Conservation (phyloP, 2,797 vertebrate species). For the Iguana delicatissima region DNA sequence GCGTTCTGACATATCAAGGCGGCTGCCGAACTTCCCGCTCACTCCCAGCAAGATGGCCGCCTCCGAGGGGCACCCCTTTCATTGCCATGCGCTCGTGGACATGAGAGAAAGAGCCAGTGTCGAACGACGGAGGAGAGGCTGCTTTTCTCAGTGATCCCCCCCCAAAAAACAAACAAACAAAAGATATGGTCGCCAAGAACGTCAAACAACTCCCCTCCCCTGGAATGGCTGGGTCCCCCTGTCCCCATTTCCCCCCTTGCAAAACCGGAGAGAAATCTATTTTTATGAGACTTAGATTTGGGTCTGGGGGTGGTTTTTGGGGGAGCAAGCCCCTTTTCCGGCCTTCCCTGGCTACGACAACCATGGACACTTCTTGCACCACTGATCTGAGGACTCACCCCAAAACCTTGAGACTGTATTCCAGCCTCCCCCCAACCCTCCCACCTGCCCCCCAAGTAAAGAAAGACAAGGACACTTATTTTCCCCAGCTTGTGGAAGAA, state of each 20-base stretch:
- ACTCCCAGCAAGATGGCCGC: background rate
- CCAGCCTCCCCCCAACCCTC: background rate
- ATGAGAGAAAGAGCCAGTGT: background rate
- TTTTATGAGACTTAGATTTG: slow-evolving; percentile 48
- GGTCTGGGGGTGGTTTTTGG: slow-evolving; percentile 6
- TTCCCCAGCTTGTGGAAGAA: slow-evolving; percentile 52
- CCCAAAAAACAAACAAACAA: too few species aligned
- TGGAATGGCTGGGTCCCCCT: background rate
- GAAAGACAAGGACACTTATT: background rate
- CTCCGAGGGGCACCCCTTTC: background rate
- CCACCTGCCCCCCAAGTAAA: background rate
- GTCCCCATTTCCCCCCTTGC: too few species aligned
- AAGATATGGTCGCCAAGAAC: background rate
- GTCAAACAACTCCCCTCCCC: background rate
- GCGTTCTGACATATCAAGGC: background rate
- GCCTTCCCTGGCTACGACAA: background rate
- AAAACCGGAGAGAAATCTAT: slow-evolving; percentile 41
- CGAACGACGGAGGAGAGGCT: background rate
- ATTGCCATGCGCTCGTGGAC: background rate
- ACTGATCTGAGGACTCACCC: background rate
- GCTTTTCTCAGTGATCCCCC: background rate
- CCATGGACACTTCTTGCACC: background rate
- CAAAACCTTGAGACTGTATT: background rate
- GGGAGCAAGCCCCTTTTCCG: background rate
- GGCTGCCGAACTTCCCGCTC: background rate